Percentiles rank a stretch among this genome's conserved stretches.
These are phyloP conservation scores for Leptopterna dolabrata DNA, from an alignment of 2,888 invertebrate genomes.

Conservation along the genomic window DNA sequence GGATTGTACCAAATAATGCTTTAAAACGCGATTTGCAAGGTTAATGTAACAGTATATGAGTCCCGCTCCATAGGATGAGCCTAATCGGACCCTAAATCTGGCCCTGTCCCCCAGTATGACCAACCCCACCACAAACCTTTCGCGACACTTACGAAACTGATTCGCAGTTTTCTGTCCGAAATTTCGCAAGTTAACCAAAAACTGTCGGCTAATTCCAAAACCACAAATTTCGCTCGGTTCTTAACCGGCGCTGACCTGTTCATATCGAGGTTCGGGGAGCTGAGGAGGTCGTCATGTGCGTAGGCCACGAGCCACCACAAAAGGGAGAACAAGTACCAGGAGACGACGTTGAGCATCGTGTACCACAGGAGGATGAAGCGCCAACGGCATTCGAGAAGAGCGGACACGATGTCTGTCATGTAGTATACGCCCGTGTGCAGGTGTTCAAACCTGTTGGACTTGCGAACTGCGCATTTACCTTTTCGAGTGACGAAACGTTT, in stretches of 20 bases:
- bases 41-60: too few relatives aligned
- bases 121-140: too few relatives aligned
- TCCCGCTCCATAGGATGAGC: too few relatives aligned
- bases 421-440: constrained; percentile 22
- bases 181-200: too few relatives aligned
- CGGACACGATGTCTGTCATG: constrained; percentile 71
- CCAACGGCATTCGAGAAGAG: constrained; percentile 80
- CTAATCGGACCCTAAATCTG: too few relatives aligned
- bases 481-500: constrained; percentile 31
- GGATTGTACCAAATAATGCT: too few relatives aligned
- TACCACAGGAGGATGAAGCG: constrained; percentile 72
- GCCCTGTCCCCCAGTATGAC: too few relatives aligned
- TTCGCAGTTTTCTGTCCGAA: too few relatives aligned
- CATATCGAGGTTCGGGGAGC: constrained; percentile 39
- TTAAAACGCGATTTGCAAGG: too few relatives aligned
- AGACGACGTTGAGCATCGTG: constrained; percentile 68
- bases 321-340: constrained; percentile 83
- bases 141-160: too few relatives aligned
- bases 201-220: too few relatives aligned
- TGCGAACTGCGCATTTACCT: constrained; percentile 52
- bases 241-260: background rate
- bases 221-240: background rate
- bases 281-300: constrained; percentile 78
- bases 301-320: constrained; percentile 83
- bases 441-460: constrained; percentile 30